phyloP scores from a whole-genome alignment of 1,140 invertebrate genomes.

The Gonioctena quinquepunctata region DNA sequence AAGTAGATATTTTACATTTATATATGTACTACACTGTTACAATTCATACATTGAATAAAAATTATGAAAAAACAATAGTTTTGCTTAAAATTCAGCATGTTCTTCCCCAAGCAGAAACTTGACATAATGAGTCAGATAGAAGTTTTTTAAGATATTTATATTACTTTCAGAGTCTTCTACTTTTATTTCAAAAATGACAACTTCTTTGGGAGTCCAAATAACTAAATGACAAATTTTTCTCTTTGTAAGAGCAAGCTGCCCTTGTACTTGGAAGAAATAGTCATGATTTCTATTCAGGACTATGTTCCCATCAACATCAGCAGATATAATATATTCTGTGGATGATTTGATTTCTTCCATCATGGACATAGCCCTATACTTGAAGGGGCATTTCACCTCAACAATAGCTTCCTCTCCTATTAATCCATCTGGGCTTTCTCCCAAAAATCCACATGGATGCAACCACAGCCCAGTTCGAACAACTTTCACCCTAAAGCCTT shows the following conservation, averaged over 20 bases:
- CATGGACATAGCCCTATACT: conserved; percentile 7
- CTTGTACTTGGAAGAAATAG: conserved; percentile 31
- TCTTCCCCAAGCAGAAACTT: too few species aligned
- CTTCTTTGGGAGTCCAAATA: too few species aligned
- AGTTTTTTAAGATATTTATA: background rate
- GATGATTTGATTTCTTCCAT: background rate
- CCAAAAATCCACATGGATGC: conserved; percentile 21
- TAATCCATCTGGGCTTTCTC: conserved; percentile 34
- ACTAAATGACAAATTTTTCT: too few species aligned
- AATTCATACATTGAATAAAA: too few species aligned
- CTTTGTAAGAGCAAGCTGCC: too few species aligned
- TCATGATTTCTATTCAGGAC: conserved; percentile 24
- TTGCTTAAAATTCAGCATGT: background rate
- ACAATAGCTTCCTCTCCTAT: conserved; percentile 27
- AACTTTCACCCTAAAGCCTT: too few species aligned
- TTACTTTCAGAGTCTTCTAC: conserved; percentile 18
- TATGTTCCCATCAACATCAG: too few species aligned
- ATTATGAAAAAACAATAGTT: background rate
- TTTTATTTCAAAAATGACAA: conserved; percentile 22
- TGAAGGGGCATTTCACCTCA: conserved; percentile 37
- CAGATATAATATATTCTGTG: conserved; percentile 20
- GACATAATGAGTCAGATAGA: too few species aligned
- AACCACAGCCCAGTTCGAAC: conserved; percentile 22
- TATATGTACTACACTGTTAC: too few species aligned
- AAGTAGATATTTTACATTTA: too few species aligned